Evolutionary conservation across 2,797 vertebrate species (phyloP).

Genomic region (Acestrorhynchus altus): DNA sequence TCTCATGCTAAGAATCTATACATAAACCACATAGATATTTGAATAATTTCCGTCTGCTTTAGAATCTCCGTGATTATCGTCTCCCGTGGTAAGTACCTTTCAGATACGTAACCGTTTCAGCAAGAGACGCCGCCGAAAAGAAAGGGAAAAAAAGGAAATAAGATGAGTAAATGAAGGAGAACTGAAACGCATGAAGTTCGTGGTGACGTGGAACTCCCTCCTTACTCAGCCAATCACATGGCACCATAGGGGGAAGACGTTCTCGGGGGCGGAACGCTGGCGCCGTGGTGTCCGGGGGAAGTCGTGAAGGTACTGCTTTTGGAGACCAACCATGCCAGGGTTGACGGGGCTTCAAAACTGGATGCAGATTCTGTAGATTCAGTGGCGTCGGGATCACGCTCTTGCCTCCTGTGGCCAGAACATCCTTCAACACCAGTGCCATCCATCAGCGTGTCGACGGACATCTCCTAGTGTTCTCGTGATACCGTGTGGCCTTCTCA

Average conservation of each 20-base stretch:
- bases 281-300: conserved; percentile 66
- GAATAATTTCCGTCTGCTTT: conserved; percentile 67
- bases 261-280: conserved; percentile 57
- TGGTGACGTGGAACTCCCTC: conserved; percentile 57
- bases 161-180: conserved; percentile 54
- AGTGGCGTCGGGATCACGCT: conserved; percentile 15
- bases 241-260: conserved; percentile 58
- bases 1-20: conserved; percentile 76
- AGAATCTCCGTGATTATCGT: conserved; percentile 79
- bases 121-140: conserved; percentile 75
- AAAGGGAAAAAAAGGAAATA: conserved; percentile 46
- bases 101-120: conserved; percentile 69
- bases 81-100: conserved; percentile 77
- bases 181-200: conserved; percentile 60
- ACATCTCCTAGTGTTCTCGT: conserved; percentile 23
- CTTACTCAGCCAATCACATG: conserved; percentile 60
- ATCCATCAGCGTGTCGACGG: neutral
- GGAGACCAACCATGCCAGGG: conserved; percentile 13
- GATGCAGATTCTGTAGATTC: conserved; percentile 36
- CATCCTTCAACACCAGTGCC: conserved; percentile 20
- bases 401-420: conserved; percentile 19
- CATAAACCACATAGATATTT: conserved; percentile 75
- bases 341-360: neutral
- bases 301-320: conserved; percentile 5
- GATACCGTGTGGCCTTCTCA: conserved; percentile 41